phyloP scores from a whole-genome alignment of 2,797 vertebrate genomes.

The Anableps anableps region DNA sequence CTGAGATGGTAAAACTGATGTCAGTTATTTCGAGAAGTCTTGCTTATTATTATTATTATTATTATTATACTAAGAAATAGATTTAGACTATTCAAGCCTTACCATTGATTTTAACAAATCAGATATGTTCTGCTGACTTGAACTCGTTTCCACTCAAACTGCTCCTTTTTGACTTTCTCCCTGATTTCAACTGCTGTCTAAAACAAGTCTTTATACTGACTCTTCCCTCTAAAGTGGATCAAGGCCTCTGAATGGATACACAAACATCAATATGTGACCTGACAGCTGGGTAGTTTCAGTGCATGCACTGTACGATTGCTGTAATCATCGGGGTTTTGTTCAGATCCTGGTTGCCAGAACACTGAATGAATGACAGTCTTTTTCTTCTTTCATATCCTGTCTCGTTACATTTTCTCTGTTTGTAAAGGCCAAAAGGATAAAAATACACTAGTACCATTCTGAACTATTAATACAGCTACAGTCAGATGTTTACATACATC shows the following conservation, averaged over 20 bases:
- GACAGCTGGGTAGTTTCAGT: not conserved
- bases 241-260: conserved; percentile 5
- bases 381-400: not conserved
- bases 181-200: not conserved
- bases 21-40: not conserved
- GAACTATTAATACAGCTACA: not conserved
- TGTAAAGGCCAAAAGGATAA: not conserved
- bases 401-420: not conserved
- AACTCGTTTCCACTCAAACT: not conserved
- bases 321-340: not conserved
- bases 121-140: not conserved
- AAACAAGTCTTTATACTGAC: not conserved
- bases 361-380: not conserved
- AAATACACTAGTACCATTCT: not conserved
- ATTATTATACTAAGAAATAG: not conserved
- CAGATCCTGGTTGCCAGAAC: not conserved
- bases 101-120: not conserved
- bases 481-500: not conserved
- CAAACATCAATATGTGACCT: conserved; percentile 8
- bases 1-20: not conserved
- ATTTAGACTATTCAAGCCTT: conserved; percentile 1
- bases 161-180: not conserved
- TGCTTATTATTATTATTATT: not conserved
- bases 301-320: not conserved
- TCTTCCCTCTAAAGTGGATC: conserved; percentile 7